Percentiles rank a stretch among this genome's conserved stretches.
These are phyloP conservation scores for Drosophila affinis DNA, from an alignment of 2,888 invertebrate genomes.

Conservation along the genomic window DNA sequence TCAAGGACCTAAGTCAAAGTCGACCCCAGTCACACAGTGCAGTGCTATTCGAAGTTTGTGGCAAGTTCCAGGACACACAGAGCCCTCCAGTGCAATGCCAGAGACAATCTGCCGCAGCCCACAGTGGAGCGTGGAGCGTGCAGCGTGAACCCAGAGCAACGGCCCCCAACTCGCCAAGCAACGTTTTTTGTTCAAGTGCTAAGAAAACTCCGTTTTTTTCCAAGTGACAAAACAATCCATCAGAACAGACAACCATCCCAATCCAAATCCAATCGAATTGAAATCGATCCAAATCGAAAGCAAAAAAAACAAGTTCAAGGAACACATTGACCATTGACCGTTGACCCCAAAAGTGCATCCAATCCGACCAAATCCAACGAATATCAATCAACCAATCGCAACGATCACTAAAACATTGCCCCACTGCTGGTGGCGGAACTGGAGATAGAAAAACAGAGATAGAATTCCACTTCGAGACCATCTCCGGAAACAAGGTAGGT, in stretches of 20 bases:
- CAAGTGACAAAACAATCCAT: conserved; percentile 39
- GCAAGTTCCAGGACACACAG: conserved; percentile 20
- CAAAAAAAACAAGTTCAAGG: not conserved
- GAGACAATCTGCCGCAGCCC: conserved; percentile 20
- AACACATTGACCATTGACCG: conserved; percentile 2
- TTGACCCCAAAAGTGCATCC: not conserved
- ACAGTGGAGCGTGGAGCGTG: conserved; percentile 26
- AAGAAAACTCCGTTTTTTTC: conserved; percentile 49
- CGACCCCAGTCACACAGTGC: conserved; percentile 1
- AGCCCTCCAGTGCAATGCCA: conserved; percentile 30
- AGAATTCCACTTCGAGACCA: not conserved
- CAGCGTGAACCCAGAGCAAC: conserved; percentile 20
- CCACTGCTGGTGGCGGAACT: not conserved
- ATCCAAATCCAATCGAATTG: not conserved
- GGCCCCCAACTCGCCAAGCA: not conserved
- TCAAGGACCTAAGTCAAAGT: not conserved
- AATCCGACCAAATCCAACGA: not conserved
- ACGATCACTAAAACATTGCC: too few relatives aligned
- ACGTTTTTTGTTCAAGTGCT: conserved; percentile 65
- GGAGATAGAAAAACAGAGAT: not conserved
- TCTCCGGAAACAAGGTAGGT: not conserved
- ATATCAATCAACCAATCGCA: not conserved
- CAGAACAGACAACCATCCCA: conserved; percentile 5
- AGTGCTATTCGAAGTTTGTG: not conserved
- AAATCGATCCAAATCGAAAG: not conserved